phyloP scores from a whole-genome alignment of 2,113 vertebrate genomes.

The Psilopsiagon aurifrons region DNA sequence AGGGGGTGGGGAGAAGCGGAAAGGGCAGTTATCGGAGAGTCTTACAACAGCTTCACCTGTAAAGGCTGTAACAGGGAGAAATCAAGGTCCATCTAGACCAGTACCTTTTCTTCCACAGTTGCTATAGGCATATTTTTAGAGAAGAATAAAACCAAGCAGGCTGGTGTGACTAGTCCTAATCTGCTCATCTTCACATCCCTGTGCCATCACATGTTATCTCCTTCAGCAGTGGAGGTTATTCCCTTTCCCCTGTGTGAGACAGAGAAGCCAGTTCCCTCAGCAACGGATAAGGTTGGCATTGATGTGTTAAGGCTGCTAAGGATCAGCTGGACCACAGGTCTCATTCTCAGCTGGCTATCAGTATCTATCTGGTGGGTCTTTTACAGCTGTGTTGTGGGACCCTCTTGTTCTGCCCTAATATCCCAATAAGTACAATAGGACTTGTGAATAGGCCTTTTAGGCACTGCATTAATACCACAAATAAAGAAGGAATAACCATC shows the following conservation, averaged over 20 bases:
- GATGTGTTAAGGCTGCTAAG: background rate
- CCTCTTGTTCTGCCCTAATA: background rate
- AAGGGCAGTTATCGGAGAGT: background rate
- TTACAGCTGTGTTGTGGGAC: background rate
- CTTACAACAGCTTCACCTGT: background rate
- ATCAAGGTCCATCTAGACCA: background rate
- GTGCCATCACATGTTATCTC: background rate
- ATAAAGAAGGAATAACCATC: background rate
- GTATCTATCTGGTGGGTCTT: background rate
- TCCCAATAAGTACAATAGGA: background rate
- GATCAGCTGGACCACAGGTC: background rate
- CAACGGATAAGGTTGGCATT: background rate
- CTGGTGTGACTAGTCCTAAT: background rate
- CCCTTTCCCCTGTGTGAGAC: fast-evolving
- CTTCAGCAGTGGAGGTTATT: background rate
- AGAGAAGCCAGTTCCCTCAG: background rate
- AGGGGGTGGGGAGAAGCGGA: background rate
- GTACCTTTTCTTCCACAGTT: background rate
- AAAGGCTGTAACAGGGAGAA: background rate
- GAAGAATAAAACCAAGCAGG: background rate
- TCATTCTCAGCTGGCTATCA: background rate
- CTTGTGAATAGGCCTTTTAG: background rate
- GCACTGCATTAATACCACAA: background rate
- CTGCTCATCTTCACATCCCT: fast-evolving
- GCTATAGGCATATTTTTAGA: background rate